Evolutionary conservation across 2,888 invertebrate species (phyloP), one percentile per base, ranked within the genome.

Genomic region (Quadroppia sp.): DNA sequence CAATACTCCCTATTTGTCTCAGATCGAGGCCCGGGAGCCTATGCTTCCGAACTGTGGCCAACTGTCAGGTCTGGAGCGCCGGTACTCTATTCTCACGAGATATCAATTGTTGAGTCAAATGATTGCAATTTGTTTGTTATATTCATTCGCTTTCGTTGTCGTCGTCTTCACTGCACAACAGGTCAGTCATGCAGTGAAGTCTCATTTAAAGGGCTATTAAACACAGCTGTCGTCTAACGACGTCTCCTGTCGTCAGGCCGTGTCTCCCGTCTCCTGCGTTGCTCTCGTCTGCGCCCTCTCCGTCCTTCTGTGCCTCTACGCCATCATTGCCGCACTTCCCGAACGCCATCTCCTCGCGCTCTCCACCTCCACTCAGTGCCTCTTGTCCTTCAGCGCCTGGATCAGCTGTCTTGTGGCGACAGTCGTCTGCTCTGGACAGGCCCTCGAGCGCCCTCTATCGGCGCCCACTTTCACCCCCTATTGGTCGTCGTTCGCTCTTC

Each of bases 401-500:
- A 56, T 25, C 11, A 25, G 23, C 6, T 56, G 56, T 56, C 7
- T 28, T 3, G 23, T 56, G n/a, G 13, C 25, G 2, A 2, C 20
- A 23, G 25, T 56, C 6, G 56, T 56, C 25, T 3, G 25, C 56
- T 23, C 56, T 9, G 56, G 56, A 4, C 3, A 23, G 2, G 28
- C 17, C 13, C 28, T 25, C 6, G 56, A 56, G 11, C 56, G 56
- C 15, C 15, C 17, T 3, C 48, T 15, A 7, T 15, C 3, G 17
- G 15, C 15, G 17, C 3, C 17, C 15, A 9, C 7, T 3, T 4
- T 48, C 20, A 4, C 7, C 17, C 53, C 23, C 23, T 53, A 23
- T 13, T 53, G 53, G 53, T 53, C 53, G 20, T 92, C 91, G 80
- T 89, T 90, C 40, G 85, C 91, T 1, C 87, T 92, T 78, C 83